A percentile compares a stretch with the other conserved stretches of the same genome.
These are phyloP conservation scores for Scaptomyza flava DNA, from an alignment of 2,888 invertebrate species.

Conservation along the genomic window DNA sequence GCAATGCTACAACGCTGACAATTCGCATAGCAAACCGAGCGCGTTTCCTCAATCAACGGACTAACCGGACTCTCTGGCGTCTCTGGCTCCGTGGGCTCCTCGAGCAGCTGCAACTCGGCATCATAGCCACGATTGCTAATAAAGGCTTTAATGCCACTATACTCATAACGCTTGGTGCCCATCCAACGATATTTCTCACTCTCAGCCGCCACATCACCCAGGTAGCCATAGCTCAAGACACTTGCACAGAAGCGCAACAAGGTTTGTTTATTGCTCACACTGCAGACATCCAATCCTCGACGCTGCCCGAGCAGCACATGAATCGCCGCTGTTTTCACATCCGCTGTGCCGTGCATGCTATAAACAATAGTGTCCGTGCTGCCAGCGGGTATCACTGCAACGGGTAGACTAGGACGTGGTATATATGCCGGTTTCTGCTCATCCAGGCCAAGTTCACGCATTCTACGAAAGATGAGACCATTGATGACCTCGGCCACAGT, in stretches of 20 bases:
- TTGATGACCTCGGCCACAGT: conserved; percentile 93
- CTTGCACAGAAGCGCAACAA: conserved; percentile 89
- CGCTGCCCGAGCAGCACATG: conserved; percentile 92
- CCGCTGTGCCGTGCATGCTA: conserved; percentile 91
- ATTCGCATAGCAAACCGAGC: conserved; percentile 73
- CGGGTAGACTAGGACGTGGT: conserved; percentile 84
- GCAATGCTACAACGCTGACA: conserved; percentile 73
- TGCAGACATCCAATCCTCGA: conserved; percentile 90
- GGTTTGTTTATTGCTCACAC: conserved; percentile 87
- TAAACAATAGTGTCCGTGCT: conserved; percentile 92
- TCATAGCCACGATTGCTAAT: conserved; percentile 87
- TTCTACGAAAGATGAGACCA: conserved; percentile 88
- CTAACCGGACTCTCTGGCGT: conserved; percentile 71
- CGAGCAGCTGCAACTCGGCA: conserved; percentile 86
- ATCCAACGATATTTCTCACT: conserved; percentile 93
- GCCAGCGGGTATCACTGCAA: conserved; percentile 88
- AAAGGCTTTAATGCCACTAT: conserved; percentile 89
- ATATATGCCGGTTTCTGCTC: conserved; percentile 77
- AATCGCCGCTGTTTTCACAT: conserved; percentile 91
- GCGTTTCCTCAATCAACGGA: conserved; percentile 24
- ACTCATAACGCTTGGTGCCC: conserved; percentile 93
- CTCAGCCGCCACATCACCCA: conserved; percentile 92
- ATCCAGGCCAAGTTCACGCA: conserved; percentile 80
- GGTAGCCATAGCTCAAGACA: conserved; percentile 92
- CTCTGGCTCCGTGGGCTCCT: conserved; percentile 57